Evolutionary conservation across 2,888 invertebrate genomes (phyloP).

Genomic region (Heliconius charithonia): DNA sequence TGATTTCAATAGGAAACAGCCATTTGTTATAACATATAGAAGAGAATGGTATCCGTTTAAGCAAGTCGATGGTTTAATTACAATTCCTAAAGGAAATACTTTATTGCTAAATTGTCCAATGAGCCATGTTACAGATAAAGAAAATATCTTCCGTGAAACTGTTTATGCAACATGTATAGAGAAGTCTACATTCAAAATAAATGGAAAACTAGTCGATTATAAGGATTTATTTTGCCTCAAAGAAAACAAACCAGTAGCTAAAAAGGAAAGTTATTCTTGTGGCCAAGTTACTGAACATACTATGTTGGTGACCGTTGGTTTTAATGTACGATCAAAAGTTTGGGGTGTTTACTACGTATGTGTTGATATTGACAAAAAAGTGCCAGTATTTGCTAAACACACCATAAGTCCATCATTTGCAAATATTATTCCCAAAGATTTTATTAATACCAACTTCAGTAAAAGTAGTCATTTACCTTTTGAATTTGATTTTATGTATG

Average conservation of each 20-base stretch:
- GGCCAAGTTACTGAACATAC: constrained; percentile 43
- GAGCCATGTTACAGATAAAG: constrained; percentile 48
- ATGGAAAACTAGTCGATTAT: constrained; percentile 50
- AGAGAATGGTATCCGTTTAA: constrained; percentile 44
- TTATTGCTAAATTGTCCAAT: constrained; percentile 57
- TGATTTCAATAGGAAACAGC: constrained; percentile 53
- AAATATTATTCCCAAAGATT: constrained; percentile 10
- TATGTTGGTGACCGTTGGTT: constrained; percentile 56
- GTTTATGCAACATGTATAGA: constrained; percentile 52
- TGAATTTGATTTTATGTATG: constrained; percentile 54
- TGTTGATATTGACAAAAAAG: constrained; percentile 51
- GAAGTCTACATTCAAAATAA: constrained; percentile 51
- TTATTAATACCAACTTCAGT: constrained; percentile 1
- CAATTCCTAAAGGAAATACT: constrained; percentile 50
- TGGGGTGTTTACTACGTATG: constrained; percentile 60
- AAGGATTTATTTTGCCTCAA: constrained; percentile 57
- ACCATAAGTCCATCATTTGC: constrained; percentile 38
- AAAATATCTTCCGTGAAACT: constrained; percentile 32
- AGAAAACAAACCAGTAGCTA: constrained; percentile 44
- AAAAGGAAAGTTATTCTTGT: constrained; percentile 50
- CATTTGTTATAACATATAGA: constrained; percentile 50
- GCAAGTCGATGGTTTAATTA: constrained; percentile 48
- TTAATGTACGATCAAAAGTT: constrained; percentile 42
- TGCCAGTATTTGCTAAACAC: constrained; percentile 56
- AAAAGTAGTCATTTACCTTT: constrained; percentile 37